Conservation (phyloP, 2,888 invertebrate genomes). For the Papilio gigon region DNA sequence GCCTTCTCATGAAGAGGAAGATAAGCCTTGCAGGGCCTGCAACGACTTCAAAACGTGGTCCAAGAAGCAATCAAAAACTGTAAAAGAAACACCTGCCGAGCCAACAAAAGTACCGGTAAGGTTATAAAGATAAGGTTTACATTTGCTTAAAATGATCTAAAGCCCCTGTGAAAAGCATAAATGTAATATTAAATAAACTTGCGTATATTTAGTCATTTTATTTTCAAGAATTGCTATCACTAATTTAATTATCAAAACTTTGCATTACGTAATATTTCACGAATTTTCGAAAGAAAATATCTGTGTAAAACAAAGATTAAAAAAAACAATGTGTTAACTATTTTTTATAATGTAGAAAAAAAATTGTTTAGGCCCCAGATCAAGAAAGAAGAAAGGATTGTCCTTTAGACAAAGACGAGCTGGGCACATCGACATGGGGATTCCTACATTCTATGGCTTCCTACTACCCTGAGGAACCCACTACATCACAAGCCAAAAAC, state of each 20-base stretch:
- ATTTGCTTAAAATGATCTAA: constrained; percentile 31
- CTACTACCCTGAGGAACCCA: constrained; percentile 94
- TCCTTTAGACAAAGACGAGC: constrained; percentile 89
- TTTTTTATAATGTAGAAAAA: not conserved
- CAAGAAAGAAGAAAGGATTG: constrained; percentile 79
- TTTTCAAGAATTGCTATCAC: not conserved
- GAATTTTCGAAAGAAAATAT: too few relatives aligned
- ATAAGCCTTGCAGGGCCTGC: constrained; percentile 86
- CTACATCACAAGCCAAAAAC: constrained; percentile 85
- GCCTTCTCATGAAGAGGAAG: constrained; percentile 73
- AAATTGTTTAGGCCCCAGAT: constrained; percentile 48
- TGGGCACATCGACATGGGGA: constrained; percentile 94
- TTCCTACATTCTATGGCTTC: constrained; percentile 98
- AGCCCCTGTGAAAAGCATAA: constrained; percentile 15
- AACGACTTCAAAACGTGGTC: constrained; percentile 89
- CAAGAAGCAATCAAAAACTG: constrained; percentile 79
- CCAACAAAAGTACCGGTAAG: constrained; percentile 55
- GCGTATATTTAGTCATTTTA: not conserved
- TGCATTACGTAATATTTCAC: constrained; percentile 1
- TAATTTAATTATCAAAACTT: not conserved
- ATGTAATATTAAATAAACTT: not conserved
- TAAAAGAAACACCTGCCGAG: constrained; percentile 48
- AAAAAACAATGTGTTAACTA: not conserved
- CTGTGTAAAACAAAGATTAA: not conserved
- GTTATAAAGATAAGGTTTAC: constrained; percentile 56